Evolutionary conservation across 1,140 invertebrate genomes (phyloP).

Genomic region (Elymnias hypermnestra): DNA sequence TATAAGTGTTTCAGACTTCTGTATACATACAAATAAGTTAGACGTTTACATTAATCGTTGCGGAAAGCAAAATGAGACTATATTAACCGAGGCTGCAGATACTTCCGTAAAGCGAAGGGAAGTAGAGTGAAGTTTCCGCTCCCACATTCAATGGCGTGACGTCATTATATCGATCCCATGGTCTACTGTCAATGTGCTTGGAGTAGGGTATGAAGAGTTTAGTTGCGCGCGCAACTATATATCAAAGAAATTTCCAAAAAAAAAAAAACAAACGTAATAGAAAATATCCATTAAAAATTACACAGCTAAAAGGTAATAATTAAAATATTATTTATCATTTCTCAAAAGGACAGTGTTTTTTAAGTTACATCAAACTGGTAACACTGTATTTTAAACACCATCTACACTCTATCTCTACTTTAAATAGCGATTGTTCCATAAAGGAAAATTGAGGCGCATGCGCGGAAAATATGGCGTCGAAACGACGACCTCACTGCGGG

Average conservation of each 20-base stretch:
- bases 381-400: constrained; percentile 26
- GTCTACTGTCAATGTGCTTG: constrained; percentile 37
- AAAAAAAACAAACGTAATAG: not conserved
- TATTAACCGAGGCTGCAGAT: constrained; percentile 16
- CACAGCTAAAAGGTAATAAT: not conserved
- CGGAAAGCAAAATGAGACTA: constrained; percentile 24
- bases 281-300: not conserved
- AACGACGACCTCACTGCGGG: constrained; percentile 61
- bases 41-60: not conserved
- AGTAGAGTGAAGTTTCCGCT: constrained; percentile 30
- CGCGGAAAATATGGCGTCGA: constrained; percentile 58
- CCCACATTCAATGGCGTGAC: constrained; percentile 56
- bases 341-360: too few relatives aligned
- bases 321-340: not conserved
- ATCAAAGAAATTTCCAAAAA: not conserved
- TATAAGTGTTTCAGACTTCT: too few relatives aligned
- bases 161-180: constrained; percentile 58
- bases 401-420: constrained; percentile 18
- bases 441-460: constrained; percentile 56
- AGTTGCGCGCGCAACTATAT: constrained; percentile 21
- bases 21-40: too few relatives aligned
- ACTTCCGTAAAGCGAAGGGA: constrained; percentile 33
- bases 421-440: constrained; percentile 52
- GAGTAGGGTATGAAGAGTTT: constrained; percentile 20
- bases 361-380: constrained; percentile 24